phyloP scores from a whole-genome alignment of 2,113 vertebrate species.

The Fulica atra region DNA sequence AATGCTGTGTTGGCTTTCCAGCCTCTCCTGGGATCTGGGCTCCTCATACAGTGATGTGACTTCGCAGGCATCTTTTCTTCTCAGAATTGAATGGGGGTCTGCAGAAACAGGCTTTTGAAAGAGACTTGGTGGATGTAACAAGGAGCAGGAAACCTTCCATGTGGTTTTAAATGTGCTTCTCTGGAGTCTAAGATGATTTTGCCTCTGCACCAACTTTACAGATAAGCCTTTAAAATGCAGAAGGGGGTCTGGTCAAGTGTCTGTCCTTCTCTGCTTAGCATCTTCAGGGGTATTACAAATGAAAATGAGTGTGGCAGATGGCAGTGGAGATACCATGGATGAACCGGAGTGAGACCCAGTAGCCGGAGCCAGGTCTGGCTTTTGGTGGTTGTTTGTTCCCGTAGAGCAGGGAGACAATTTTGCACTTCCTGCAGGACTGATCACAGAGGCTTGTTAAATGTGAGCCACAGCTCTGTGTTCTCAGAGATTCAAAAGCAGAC shows the following conservation, averaged over 20 bases:
- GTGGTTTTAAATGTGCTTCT: not conserved
- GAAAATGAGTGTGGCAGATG: fast-evolving
- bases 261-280: not conserved
- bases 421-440: not conserved
- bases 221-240: not conserved
- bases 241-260: not conserved
- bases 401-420: not conserved
- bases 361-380: not conserved
- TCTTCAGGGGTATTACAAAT: not conserved
- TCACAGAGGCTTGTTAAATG: not conserved
- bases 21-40: not conserved
- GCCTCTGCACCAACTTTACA: not conserved
- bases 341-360: not conserved
- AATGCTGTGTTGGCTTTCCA: not conserved
- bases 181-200: not conserved
- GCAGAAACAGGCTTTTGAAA: not conserved
- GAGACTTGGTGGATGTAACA: not conserved
- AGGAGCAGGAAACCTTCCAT: not conserved
- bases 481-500: not conserved
- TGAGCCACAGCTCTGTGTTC: not conserved
- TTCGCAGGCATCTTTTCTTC: not conserved
- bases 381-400: not conserved
- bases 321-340: not conserved
- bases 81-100: not conserved
- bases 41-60: not conserved